phyloP scores from a whole-genome alignment of 1,140 invertebrate species.

The Branchinecta lynchi region DNA sequence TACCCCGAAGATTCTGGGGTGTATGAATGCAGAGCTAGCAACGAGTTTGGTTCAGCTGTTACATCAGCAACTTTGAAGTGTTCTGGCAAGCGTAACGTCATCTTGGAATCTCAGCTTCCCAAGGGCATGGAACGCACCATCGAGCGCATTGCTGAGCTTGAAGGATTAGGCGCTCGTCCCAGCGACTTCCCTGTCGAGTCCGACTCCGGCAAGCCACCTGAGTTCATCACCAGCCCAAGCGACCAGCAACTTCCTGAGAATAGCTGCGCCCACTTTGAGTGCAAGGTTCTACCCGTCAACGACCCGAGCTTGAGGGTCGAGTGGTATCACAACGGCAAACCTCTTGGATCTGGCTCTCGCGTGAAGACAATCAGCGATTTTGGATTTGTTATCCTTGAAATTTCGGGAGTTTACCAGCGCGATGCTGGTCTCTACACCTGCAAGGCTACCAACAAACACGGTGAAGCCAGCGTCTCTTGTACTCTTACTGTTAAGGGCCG shows the following conservation, averaged over 20 bases:
- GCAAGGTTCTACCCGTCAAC: conserved; percentile 68
- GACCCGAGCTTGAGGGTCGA: conserved; percentile 84
- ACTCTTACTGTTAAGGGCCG: conserved; percentile 66
- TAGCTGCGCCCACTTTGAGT: conserved; percentile 79
- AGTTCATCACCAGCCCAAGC: conserved; percentile 72
- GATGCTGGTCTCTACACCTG: conserved; percentile 80
- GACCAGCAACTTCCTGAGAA: conserved; percentile 75
- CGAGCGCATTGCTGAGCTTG: conserved; percentile 79
- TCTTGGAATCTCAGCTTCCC: conserved; percentile 74
- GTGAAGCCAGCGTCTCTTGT: conserved; percentile 70
- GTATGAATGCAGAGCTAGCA: conserved; percentile 76
- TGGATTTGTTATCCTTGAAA: conserved; percentile 81
- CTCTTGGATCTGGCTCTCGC: conserved; percentile 65
- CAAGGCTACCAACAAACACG: conserved; percentile 76
- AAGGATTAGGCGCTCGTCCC: conserved; percentile 52
- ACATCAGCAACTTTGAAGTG: conserved; percentile 81
- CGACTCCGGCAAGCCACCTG: conserved; percentile 72
- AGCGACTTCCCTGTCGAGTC: conserved; percentile 44
- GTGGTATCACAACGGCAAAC: conserved; percentile 91
- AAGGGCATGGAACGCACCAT: conserved; percentile 85
- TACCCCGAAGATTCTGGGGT: conserved; percentile 87
- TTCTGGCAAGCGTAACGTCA: conserved; percentile 66
- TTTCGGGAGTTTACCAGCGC: conserved; percentile 67
- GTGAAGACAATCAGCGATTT: conserved; percentile 86
- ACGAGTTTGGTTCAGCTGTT: conserved; percentile 75